phyloP scores from a whole-genome alignment of 2,888 invertebrate genomes.

The Hylaea fasciaria region DNA sequence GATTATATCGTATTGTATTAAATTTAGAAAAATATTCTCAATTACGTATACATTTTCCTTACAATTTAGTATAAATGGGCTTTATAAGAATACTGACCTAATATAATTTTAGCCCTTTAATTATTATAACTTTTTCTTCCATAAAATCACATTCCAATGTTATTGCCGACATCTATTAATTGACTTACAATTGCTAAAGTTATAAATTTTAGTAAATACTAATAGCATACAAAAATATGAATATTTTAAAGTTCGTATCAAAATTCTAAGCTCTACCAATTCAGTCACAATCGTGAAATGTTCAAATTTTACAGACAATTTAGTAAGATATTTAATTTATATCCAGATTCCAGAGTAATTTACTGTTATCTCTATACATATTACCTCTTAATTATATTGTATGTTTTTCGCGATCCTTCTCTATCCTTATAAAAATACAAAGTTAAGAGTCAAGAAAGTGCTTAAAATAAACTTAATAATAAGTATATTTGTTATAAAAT shows the following conservation, averaged over 20 bases:
- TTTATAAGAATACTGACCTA: conserved; percentile 42
- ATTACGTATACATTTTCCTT: conserved; percentile 15
- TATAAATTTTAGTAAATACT: conserved; percentile 16
- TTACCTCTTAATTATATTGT: too few species aligned
- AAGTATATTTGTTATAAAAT: background rate
- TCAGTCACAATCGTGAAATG: conserved; percentile 45
- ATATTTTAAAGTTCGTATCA: conserved; percentile 24
- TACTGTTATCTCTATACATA: too few species aligned
- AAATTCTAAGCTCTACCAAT: conserved; percentile 37
- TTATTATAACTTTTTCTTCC: background rate
- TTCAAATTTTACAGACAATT: background rate
- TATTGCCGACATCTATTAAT: conserved; percentile 70
- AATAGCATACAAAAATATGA: conserved; percentile 35
- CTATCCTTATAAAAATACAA: background rate
- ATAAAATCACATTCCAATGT: conserved; percentile 64
- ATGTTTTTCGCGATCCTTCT: too few species aligned
- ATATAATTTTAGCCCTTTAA: background rate
- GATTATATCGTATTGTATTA: background rate
- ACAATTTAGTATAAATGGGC: conserved; percentile 48
- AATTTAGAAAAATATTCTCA: conserved; percentile 12
- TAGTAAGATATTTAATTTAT: too few species aligned
- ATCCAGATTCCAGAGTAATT: too few species aligned
- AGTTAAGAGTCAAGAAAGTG: background rate
- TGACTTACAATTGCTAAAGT: conserved; percentile 58
- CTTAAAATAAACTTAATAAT: background rate